Evolutionary conservation across 2,797 vertebrate species (phyloP).

Genomic region (Falco concolor): DNA sequence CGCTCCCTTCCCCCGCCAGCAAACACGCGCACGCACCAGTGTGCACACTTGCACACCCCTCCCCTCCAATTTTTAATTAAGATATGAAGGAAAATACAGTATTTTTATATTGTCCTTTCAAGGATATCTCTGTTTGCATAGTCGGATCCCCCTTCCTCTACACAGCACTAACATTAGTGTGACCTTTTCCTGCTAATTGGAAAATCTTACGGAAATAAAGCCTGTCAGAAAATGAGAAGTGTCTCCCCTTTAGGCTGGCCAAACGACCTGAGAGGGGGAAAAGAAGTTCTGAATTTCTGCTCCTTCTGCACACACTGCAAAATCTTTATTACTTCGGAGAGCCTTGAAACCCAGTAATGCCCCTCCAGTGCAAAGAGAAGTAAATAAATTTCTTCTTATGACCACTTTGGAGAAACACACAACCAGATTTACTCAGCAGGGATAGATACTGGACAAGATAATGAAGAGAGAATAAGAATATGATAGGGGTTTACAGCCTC

Average conservation of each 20-base stretch:
- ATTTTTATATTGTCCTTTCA: slow-evolving; percentile 72
- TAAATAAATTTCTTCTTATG: slow-evolving; percentile 90
- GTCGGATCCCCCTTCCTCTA: slow-evolving; percentile 67
- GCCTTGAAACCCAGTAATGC: slow-evolving; percentile 84
- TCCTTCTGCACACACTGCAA: slow-evolving; percentile 87
- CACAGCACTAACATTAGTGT: slow-evolving; percentile 77
- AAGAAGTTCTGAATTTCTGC: slow-evolving; percentile 81
- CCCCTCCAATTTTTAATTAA: slow-evolving; percentile 1
- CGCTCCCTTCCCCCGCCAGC: not conserved
- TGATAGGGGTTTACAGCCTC: slow-evolving; percentile 84
- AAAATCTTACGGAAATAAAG: slow-evolving; percentile 85
- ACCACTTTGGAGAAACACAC: slow-evolving; percentile 88
- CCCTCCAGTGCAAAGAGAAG: slow-evolving; percentile 83
- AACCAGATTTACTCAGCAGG: slow-evolving; percentile 86
- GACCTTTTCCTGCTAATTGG: slow-evolving; percentile 84
- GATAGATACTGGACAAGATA: slow-evolving; percentile 87
- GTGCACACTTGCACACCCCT: not conserved
- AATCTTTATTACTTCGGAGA: slow-evolving; percentile 86
- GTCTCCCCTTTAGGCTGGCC: slow-evolving; percentile 82
- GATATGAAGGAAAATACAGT: slow-evolving; percentile 45
- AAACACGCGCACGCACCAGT: not conserved
- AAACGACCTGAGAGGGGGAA: slow-evolving; percentile 86
- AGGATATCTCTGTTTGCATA: slow-evolving; percentile 81
- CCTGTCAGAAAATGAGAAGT: slow-evolving; percentile 83
- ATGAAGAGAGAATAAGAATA: slow-evolving; percentile 87